These are phyloP conservation scores for Drosophila fuyamai DNA, from an alignment of 1,140 invertebrate species.

Conservation along the genomic window DNA sequence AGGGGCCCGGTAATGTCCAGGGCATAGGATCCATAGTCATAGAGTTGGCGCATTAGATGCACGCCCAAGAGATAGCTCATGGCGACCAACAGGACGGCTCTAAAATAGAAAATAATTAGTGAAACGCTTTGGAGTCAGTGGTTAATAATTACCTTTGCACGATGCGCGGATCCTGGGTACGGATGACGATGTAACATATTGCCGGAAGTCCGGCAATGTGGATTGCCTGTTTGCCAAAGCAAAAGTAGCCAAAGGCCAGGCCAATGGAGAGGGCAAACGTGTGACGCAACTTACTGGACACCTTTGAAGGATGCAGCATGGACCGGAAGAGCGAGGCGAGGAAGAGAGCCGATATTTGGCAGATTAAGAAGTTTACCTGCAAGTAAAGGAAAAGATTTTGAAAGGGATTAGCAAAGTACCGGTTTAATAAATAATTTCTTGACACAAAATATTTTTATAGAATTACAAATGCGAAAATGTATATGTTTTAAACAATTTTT, in stretches of 20 bases:
- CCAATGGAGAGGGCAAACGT: conserved; percentile 91
- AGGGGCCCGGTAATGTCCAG: conserved; percentile 96
- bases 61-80: conserved; percentile 93
- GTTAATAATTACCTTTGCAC: conserved; percentile 87
- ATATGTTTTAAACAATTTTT: too few species aligned
- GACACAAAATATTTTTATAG: background rate
- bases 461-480: background rate
- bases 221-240: conserved; percentile 94
- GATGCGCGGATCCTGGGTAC: conserved; percentile 86
- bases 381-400: conserved; percentile 56
- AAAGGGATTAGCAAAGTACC: background rate
- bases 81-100: conserved; percentile 90
- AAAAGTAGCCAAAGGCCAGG: conserved; percentile 92
- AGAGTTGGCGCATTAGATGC: conserved; percentile 94
- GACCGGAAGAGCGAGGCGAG: conserved; percentile 91
- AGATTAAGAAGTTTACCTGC: conserved; percentile 93
- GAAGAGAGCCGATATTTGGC: conserved; percentile 91
- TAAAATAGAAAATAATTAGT: conserved; percentile 78
- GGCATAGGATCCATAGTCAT: conserved; percentile 94
- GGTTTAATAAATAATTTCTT: background rate
- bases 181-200: conserved; percentile 90
- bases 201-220: conserved; percentile 91
- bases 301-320: conserved; percentile 88
- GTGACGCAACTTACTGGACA: conserved; percentile 89
- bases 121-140: background rate